These are phyloP conservation scores for Myotis planiceps DNA, from an alignment of 2,797 vertebrate species.

Conservation along the genomic window DNA sequence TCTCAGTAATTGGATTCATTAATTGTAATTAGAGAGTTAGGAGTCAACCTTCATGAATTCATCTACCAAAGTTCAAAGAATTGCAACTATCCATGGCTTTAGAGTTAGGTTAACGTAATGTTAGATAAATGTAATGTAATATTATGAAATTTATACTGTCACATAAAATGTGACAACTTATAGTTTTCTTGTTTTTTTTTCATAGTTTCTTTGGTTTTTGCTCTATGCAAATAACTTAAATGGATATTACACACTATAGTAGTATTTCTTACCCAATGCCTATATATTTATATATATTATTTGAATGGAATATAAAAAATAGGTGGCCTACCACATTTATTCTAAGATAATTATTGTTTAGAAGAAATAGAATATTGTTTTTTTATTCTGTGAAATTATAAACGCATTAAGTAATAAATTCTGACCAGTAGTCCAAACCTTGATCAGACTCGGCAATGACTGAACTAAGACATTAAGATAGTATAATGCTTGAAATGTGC, in stretches of 20 bases:
- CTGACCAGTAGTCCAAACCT: background rate
- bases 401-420: constrained; percentile 52
- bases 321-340: background rate
- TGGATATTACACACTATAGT: background rate
- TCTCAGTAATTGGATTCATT: constrained; percentile 70
- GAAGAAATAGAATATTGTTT: constrained; percentile 22
- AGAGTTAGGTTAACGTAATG: background rate
- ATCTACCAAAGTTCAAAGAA: constrained; percentile 26
- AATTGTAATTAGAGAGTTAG: constrained; percentile 61
- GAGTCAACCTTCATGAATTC: constrained; percentile 49
- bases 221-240: background rate
- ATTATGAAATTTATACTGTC: background rate
- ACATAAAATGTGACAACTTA: constrained; percentile 29
- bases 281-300: background rate
- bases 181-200: background rate
- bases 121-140: constrained; percentile 36
- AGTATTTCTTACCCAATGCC: background rate
- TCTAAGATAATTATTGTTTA: constrained; percentile 38
- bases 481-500: background rate
- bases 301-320: constrained; percentile 49
- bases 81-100: background rate
- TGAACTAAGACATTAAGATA: constrained; percentile 36
- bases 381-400: constrained; percentile 43
- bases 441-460: background rate
- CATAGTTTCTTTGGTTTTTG: background rate